Conservation (phyloP, 1,140 invertebrate species). For the Drosophila funebris region DNA sequence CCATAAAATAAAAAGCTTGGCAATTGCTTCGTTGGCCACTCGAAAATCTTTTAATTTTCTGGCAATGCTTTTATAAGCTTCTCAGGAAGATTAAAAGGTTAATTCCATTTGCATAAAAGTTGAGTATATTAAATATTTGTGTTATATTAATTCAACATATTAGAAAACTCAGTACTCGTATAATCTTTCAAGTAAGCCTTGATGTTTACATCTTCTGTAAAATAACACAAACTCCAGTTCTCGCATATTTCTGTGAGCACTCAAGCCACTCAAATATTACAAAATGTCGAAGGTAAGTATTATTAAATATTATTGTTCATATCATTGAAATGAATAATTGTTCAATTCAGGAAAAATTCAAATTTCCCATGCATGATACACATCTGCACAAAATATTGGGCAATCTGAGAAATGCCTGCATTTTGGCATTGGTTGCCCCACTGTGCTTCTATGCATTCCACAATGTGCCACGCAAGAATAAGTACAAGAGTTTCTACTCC, state of each 20-base stretch:
- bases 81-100: too few species aligned
- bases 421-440: constrained; percentile 16
- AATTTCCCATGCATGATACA: constrained; percentile 55
- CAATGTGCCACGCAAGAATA: constrained; percentile 24
- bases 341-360: constrained; percentile 12
- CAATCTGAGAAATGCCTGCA: constrained; percentile 20
- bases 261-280: not conserved
- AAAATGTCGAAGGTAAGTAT: constrained; percentile 5
- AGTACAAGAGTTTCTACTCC: constrained; percentile 49
- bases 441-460: constrained; percentile 11
- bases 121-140: too few species aligned
- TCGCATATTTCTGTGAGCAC: not conserved
- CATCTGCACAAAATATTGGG: constrained; percentile 36
- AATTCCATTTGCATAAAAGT: too few species aligned
- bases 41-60: too few species aligned
- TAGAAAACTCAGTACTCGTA: too few species aligned
- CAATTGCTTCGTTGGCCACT: too few species aligned
- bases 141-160: too few species aligned
- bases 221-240: not conserved
- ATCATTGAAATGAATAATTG: not conserved
- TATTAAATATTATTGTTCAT: not conserved
- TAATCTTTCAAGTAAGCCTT: not conserved
- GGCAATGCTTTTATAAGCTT: too few species aligned
- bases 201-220: not conserved
- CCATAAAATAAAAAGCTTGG: too few species aligned